Evolutionary conservation across 1,140 invertebrate genomes (phyloP), one percentile per base, ranked within the genome.

Genomic region (Zaprionus capensis): DNA sequence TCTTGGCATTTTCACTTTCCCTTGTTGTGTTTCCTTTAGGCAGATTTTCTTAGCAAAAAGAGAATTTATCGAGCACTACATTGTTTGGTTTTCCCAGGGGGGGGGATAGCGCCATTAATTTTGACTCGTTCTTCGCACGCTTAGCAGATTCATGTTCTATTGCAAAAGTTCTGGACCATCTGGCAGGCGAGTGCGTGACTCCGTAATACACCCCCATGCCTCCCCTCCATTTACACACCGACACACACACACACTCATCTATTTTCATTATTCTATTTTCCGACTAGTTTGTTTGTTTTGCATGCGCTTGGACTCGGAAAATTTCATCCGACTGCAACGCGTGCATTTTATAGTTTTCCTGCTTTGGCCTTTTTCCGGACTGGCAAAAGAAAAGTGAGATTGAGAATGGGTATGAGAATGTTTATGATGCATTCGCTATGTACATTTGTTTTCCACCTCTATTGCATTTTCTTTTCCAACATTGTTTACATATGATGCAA

Each of bases 281-380:
- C 41, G 66, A 53, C 26, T 51, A 22, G 62, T 36, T 34, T 41
- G 44, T 56, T 20, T 34, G 41, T 53, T 70, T 57, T 44, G 46
- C 66, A 56, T 74, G 56, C 65, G 65, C 46, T 55, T 69, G n/a
- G 31, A 62, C 7, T 62, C 64, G 28, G 28, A 70, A 73, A 74
- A 82, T 78, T 74, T 51, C 41, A 49, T 41, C 63, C 41, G 66
- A 36, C 66, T 85, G 85, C 85, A 90, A 81, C 81, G 81, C 78
- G 78, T 88, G 84, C 84, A 90, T 84, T 90, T 88, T 84, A 90
- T 88, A 71, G 85, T 81, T 49, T 55, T 59, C 36, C 31, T 9
- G 14, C 36, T 34, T 28, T 51, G 24, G 65, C 17, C 57, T 74
- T 38, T 41, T 41, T 58, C 53, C 36, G 46, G 41, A 63, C 26